Evolutionary conservation across 35 echinoderm and acorn worm species (phyloP).

Genomic region (Apostichopus parvimensis): DNA sequence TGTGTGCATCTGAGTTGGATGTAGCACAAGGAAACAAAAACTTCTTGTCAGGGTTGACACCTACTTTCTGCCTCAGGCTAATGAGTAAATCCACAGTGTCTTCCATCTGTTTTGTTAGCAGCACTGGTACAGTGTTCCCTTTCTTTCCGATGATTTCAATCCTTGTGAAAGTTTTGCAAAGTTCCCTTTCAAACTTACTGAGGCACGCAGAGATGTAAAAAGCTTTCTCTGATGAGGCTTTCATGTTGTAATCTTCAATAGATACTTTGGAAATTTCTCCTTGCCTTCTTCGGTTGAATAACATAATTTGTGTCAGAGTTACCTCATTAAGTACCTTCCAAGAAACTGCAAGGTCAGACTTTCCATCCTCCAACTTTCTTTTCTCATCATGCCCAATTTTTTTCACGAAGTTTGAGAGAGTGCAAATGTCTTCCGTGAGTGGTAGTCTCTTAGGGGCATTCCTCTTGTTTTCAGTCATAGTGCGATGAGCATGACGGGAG

Average conservation of each 20-base stretch:
- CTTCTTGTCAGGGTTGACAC: constrained; percentile 56
- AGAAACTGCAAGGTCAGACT: background rate
- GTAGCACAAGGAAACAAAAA: constrained; percentile 55
- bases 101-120: constrained; percentile 62
- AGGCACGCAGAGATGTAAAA: constrained; percentile 49
- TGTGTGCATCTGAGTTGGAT: constrained; percentile 55
- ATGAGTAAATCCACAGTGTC: constrained; percentile 44
- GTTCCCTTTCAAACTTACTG: constrained; percentile 39
- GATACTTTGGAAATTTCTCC: constrained; percentile 75
- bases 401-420: constrained; percentile 44
- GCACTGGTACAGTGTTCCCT: constrained; percentile 65
- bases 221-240: constrained; percentile 26
- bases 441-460: constrained; percentile 37
- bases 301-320: constrained; percentile 51
- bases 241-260: constrained; percentile 36
- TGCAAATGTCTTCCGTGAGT: constrained; percentile 27
- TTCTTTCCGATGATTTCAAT: constrained; percentile 69
- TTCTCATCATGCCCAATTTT: background rate
- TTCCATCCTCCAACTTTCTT: background rate
- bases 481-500: constrained; percentile 45
- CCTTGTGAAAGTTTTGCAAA: constrained; percentile 52
- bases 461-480: constrained; percentile 29
- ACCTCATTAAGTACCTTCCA: constrained; percentile 52
- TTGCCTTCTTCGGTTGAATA: constrained; percentile 67
- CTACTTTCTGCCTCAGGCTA: constrained; percentile 28